Evolutionary conservation across 2,113 vertebrate species (phyloP), one percentile per base, ranked within the genome.

Genomic region (Carassius auratus): DNA sequence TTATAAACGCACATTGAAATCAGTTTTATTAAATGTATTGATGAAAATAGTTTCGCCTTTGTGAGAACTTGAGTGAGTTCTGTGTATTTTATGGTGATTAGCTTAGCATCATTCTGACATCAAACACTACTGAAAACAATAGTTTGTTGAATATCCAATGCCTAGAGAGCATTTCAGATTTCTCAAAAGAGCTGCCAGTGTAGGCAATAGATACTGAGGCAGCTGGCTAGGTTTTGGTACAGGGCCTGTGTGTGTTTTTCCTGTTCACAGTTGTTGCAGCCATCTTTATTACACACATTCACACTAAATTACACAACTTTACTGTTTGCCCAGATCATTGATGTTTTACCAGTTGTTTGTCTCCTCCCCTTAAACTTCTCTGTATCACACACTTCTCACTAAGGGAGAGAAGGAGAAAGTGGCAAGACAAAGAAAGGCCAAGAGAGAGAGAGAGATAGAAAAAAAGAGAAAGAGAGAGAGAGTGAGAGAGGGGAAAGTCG

Each of bases 261-360:
- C 73, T 87, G 79, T 90, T 87, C 86, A 85, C 59, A 26, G 77
- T 78, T 83, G 71, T 84, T 85, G 64, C 62, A 83, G 76, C 62
- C 71, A 74, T 66, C 84, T 74, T 87, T 75, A 68, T 83, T 55
- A 61, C 68, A 26, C 42, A 42, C 76, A 81, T 84, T 85, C 84
- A 81, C 69, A 84, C 78, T 74, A 87, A 87, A 86, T 88, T 78
- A 73, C 69, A 83, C 74, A 62, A 76, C 69, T 87, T 82, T 79
- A 85, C 86, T 85, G 88, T 73, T 76, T 74, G 48, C 76, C 84
- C 79, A 86, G 79, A 87, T 88, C 88, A 83, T 77, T 76, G 76
- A 83, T 86, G 80, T 61, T 75, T 59, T 81, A 75, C 85, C 66
- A 86, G 68, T 85, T 75, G 71, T 86, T 84, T 85, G 84, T 14